Evolutionary conservation across 23 tunicate genomes (phyloP).

Genomic region (Pegea sp.): DNA sequence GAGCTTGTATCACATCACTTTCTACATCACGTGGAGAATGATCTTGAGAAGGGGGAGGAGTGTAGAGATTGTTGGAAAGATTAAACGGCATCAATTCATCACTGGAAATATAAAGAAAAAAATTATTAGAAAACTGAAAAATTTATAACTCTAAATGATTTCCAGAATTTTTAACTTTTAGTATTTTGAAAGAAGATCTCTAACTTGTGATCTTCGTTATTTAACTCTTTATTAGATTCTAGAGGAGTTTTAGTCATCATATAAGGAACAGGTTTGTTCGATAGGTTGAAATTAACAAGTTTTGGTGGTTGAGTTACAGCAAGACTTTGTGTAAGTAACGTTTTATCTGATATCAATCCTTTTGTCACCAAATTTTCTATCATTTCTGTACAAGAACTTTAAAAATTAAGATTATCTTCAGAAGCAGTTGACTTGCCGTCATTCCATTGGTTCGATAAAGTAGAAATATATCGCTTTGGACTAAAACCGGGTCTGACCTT

Average conservation of each 20-base stretch:
- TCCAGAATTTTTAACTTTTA: no score
- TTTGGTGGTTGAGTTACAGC: slow-evolving; percentile 52
- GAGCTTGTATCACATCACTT: slow-evolving; percentile 39
- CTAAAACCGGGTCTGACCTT: slow-evolving; percentile 79
- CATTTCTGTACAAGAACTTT: no score
- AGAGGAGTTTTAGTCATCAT: slow-evolving; percentile 60
- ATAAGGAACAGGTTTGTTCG: slow-evolving; percentile 59
- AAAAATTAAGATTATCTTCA: no score
- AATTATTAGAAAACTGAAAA: no score
- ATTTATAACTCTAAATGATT: no score
- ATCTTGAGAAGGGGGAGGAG: slow-evolving; percentile 54
- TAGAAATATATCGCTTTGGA: slow-evolving; percentile 66
- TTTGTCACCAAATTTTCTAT: slow-evolving; percentile 38
- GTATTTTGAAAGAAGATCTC: no score
- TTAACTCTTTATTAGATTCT: no score
- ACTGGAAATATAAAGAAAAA: no score
- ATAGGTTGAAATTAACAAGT: slow-evolving; percentile 42
- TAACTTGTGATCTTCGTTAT: no score
- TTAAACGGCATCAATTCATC: no score
- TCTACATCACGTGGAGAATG: slow-evolving; percentile 5
- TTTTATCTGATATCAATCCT: slow-evolving; percentile 56
- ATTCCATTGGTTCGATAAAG: slow-evolving; percentile 70
- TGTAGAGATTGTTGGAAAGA: no score
- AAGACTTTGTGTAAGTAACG: slow-evolving; percentile 47
- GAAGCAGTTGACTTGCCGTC: no score